phyloP scores from a whole-genome alignment of 2,113 vertebrate species.

The Athene cunicularia region DNA sequence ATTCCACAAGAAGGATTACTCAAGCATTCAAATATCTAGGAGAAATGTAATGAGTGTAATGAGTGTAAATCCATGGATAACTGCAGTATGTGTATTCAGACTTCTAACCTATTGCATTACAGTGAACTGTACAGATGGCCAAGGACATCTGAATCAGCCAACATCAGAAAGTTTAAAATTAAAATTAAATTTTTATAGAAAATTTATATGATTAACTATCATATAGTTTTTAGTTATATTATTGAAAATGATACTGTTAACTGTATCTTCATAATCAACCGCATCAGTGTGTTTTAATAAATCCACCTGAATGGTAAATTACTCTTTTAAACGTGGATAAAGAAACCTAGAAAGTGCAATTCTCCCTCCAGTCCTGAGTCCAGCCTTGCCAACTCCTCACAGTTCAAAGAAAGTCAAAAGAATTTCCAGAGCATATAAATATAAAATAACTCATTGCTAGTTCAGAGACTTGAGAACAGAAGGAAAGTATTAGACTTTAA shows the following conservation, averaged over 20 bases:
- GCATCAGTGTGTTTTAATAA: not conserved
- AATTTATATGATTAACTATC: not conserved
- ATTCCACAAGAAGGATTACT: not conserved
- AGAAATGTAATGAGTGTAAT: not conserved
- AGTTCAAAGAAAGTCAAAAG: not conserved
- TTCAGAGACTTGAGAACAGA: not conserved
- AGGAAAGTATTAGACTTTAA: not conserved
- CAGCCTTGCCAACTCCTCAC: not conserved
- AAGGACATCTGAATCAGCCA: not conserved
- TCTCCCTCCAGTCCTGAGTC: not conserved
- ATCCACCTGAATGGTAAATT: not conserved
- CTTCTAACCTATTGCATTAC: not conserved
- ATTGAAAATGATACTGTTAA: slow-evolving; percentile 9
- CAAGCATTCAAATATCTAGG: not conserved
- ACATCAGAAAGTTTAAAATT: not conserved
- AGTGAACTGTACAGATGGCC: not conserved
- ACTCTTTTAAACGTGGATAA: not conserved
- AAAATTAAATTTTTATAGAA: slow-evolving; percentile 14
- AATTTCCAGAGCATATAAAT: not conserved
- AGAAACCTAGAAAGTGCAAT: not conserved
- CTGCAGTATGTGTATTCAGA: not conserved
- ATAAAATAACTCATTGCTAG: not conserved
- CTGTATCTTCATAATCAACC: not conserved
- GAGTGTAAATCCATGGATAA: not conserved
- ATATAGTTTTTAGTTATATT: not conserved